Conservation (phyloP, 2,888 invertebrate species). For the Pseudococcus jackbeardsleyi region DNA sequence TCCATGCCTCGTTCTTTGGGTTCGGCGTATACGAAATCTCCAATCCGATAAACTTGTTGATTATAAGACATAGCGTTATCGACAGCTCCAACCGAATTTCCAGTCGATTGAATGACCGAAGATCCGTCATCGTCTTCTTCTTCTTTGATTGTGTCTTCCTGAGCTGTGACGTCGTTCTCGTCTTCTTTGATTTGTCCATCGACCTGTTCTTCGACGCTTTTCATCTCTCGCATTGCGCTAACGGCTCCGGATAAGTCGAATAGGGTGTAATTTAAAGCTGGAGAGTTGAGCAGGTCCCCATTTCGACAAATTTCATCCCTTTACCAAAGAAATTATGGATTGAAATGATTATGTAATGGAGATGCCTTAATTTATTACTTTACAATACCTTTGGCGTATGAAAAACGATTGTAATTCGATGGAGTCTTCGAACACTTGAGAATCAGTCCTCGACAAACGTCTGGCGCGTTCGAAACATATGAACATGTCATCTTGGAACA, state of each 20-base stretch:
- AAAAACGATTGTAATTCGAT: constrained; percentile 93
- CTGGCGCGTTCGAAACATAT: constrained; percentile 90
- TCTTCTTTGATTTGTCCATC: constrained; percentile 66
- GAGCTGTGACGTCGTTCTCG: constrained; percentile 63
- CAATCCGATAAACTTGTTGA: constrained; percentile 73
- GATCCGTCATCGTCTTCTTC: constrained; percentile 57
- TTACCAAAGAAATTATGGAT: not conserved
- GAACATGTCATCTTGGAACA: constrained; percentile 97
- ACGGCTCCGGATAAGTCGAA: constrained; percentile 77
- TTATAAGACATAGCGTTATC: constrained; percentile 79
- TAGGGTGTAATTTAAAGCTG: constrained; percentile 86
- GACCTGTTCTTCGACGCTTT: constrained; percentile 66
- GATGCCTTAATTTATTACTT: not conserved
- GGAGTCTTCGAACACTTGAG: constrained; percentile 95
- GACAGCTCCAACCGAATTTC: constrained; percentile 24
- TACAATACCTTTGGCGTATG: constrained; percentile 73
- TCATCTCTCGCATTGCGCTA: constrained; percentile 68
- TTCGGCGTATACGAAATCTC: constrained; percentile 81
- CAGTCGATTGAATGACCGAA: constrained; percentile 38
- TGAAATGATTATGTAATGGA: no score
- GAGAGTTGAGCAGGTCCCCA: constrained; percentile 85
- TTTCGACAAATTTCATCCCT: constrained; percentile 82
- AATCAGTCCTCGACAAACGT: constrained; percentile 89
- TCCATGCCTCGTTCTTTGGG: constrained; percentile 78
- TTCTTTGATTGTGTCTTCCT: constrained; percentile 51